These are phyloP conservation scores for Mycalesis mineus DNA, from an alignment of 2,888 invertebrate species.

Conservation along the genomic window DNA sequence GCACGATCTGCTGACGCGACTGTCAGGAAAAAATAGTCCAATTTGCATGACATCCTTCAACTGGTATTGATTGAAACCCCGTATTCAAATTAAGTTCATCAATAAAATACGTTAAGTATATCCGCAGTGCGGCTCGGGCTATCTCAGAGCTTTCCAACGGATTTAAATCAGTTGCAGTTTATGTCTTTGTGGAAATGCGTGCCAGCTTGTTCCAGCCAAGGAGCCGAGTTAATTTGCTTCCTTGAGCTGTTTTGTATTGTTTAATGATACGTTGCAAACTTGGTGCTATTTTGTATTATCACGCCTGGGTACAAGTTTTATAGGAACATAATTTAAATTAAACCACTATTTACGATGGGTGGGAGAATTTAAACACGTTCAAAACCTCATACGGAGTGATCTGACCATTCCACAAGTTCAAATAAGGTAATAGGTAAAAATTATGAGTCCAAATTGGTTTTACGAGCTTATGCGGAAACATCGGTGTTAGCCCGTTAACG, in stretches of 20 bases:
- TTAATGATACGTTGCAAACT: conserved; percentile 3
- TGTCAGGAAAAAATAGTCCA: background rate
- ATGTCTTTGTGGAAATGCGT: background rate
- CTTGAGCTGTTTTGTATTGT: conserved; percentile 12
- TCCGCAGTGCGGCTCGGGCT: background rate
- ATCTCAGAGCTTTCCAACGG: background rate
- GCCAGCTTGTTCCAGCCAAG: conserved; percentile 3
- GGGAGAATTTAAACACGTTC: too few species aligned
- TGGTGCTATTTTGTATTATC: background rate
- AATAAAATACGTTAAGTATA: conserved; percentile 6
- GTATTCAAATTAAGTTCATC: conserved; percentile 10
- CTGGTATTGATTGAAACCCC: background rate
- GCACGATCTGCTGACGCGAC: too few species aligned
- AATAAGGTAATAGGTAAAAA: too few species aligned
- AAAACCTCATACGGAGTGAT: too few species aligned
- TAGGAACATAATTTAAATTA: too few species aligned
- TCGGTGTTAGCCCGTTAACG: too few species aligned
- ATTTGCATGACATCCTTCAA: too few species aligned
- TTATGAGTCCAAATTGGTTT: too few species aligned
- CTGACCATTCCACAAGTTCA: too few species aligned
- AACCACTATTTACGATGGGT: too few species aligned
- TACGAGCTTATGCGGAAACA: too few species aligned
- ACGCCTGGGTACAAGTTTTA: too few species aligned
- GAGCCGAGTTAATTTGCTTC: conserved; percentile 22
- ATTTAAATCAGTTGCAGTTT: conserved; percentile 5